Base-by-base conservation (phyloP, 2,113 vertebrate species). In the Malaclemys terrapin region DNA sequence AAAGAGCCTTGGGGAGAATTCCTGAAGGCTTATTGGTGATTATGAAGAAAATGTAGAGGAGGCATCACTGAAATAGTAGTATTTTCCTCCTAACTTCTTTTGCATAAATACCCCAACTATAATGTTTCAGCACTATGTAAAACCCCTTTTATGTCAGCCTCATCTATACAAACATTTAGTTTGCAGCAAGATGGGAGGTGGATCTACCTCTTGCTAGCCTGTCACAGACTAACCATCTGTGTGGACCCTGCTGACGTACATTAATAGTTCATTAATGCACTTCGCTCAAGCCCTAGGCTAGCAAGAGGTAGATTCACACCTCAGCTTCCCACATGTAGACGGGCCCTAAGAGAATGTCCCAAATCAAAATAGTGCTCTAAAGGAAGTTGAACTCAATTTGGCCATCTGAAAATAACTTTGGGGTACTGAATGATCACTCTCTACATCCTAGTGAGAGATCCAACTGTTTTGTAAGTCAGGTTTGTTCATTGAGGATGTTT, bases 31-130 rank as follows among this genome's bases (percentile, higher is more conserved):
- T 95, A 29, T 80, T 87, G 85, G 80, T 91, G 47, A 92, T 80
- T 95, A 49, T 80, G 53, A 82, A 78, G 82, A 91, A 83, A 75
- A 85, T 76, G 16, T 50, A 59, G 72, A 35, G 49, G 53, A 88
- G 80, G 2, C 91, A 82, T 47, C 82, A 92, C 8, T 47, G 59
- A 89, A 85, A 10, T 4, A 78, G 62, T 62, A 53, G 1, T 62
- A 2, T 31, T 88, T 85, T 94, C 84, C 88, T 24, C 38, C 50
- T 94, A 82, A 62, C 35, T 81, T 94, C 14, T 72, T 59, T 27
- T 20, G 50, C 79, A 80, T 92, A 94, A 93, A 91, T 57, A 62
- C 42, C 92, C 93, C 87, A 76, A 35, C 19, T 90, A 47, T 80
- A 82, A 1, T 84, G 52, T 95, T 94, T 94, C 89, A 92, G 50